Conservation (phyloP, 2,888 invertebrate genomes). For the Chloromyia formosa region DNA sequence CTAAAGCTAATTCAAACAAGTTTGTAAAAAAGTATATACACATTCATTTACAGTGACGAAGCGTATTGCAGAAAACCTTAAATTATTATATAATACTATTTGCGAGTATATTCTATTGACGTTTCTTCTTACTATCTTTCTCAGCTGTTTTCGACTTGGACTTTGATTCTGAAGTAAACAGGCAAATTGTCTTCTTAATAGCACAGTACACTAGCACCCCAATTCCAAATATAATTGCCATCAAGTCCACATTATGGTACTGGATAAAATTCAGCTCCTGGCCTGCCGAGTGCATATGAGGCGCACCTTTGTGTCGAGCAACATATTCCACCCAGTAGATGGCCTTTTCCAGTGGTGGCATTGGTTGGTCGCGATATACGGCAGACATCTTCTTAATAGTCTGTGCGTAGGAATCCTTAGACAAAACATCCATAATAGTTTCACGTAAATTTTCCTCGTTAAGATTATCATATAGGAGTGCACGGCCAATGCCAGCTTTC, state of each 20-base stretch:
- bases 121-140: too few relatives aligned
- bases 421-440: slow-evolving; percentile 53
- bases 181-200: too few relatives aligned
- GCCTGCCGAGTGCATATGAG: slow-evolving; percentile 57
- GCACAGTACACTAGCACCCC: too few relatives aligned
- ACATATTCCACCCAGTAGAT: slow-evolving; percentile 62
- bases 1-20: too few relatives aligned
- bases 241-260: slow-evolving; percentile 56
- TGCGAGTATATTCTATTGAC: too few relatives aligned
- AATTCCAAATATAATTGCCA: slow-evolving; percentile 50
- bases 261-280: slow-evolving; percentile 56
- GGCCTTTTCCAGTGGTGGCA: slow-evolving; percentile 56
- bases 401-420: slow-evolving; percentile 51
- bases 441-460: slow-evolving; percentile 51
- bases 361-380: slow-evolving; percentile 58
- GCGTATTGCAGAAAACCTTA: too few relatives aligned
- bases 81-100: too few relatives aligned
- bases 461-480: slow-evolving; percentile 52
- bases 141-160: too few relatives aligned
- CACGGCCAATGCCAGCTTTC: slow-evolving; percentile 52
- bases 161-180: too few relatives aligned
- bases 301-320: slow-evolving; percentile 57
- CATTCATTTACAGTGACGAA: too few relatives aligned
- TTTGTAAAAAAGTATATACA: too few relatives aligned
- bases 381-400: slow-evolving; percentile 53